Evolutionary conservation across 2,113 vertebrate genomes (phyloP), one percentile per base, ranked within the genome.

Genomic region (Oryzias melastigma): DNA sequence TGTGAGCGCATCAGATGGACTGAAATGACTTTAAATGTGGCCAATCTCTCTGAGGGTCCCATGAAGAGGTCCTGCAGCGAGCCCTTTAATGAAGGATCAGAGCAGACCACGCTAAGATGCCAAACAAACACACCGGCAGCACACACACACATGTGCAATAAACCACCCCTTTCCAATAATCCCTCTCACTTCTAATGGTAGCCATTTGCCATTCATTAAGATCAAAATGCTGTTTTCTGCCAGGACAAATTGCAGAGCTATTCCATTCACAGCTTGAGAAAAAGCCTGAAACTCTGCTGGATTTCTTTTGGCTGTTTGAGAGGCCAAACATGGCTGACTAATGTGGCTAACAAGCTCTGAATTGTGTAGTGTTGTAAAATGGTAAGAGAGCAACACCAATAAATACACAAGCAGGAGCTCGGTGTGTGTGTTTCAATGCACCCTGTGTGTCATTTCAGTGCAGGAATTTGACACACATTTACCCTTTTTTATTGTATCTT

Each of bases 201-300:
- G 93, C 93, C 95, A 96, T 98, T 97, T 96, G 95, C 96, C 96
- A 95, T 98, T 98, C 94, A 98, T 98, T 98, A 96, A 95, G 94
- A 97, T 97, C 94, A 96, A 98, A 98, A 97, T 96, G 95, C 92
- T 94, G 94, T 94, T 95, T 94, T 86, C 94, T 95, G 92, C 93
- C 93, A 93, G 78, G 78, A 95, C 94, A 96, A 97, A 96, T 97
- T 97, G 95, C 93, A 94, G 96, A 97, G 95, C 95, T 95, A 96
- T 97, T 97, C 93, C 92, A 93, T 90, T 96, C 96, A 95, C 96
- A 98, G 96, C 95, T 96, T 96, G 96, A 96, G 91, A 92, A 95
- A 35, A 74, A 91, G 92, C 92, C 91, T 91, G 93, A 94, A 92
- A 91, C 94, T 66, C 93, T 85, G 92, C 90, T 91, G 93, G 77